phyloP scores from a whole-genome alignment of 2,797 vertebrate species.

The Pseudochirops corinnae region DNA sequence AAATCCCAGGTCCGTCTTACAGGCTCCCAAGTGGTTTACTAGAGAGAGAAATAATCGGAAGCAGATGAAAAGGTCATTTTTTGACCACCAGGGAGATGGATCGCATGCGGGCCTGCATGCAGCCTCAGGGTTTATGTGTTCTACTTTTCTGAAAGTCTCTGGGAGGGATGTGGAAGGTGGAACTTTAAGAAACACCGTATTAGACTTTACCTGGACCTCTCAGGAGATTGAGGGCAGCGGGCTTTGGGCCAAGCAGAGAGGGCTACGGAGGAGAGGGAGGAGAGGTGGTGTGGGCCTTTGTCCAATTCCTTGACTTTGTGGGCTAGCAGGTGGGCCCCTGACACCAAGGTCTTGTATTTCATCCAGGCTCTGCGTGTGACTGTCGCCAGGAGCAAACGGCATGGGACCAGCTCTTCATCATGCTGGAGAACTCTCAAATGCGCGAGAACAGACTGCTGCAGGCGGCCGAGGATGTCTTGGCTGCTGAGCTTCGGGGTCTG shows the following conservation, averaged over 20 bases:
- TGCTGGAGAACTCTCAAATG: constrained; percentile 99
- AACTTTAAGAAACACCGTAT: not conserved
- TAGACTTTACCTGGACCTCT: not conserved
- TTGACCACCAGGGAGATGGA: not conserved
- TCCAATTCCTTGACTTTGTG: not conserved
- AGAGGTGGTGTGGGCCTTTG: not conserved
- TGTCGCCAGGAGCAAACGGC: constrained; percentile 87
- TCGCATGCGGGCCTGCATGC: not conserved
- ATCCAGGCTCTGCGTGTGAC: constrained; percentile 85
- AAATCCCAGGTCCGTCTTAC: not conserved
- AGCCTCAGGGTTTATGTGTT: not conserved
- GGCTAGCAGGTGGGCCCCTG: not conserved
- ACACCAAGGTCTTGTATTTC: not conserved
- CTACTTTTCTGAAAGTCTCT: not conserved
- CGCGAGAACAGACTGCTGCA: constrained; percentile 96
- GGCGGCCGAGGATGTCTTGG: constrained; percentile 89
- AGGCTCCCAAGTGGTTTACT: not conserved
- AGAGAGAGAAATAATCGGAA: not conserved
- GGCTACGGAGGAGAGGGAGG: not conserved
- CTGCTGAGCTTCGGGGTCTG: constrained; percentile 90
- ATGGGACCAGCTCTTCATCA: constrained; percentile 98
- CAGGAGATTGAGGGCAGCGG: not conserved
- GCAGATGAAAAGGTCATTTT: not conserved
- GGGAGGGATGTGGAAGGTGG: constrained; percentile 7
- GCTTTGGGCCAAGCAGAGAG: not conserved